phyloP scores from a whole-genome alignment of 2,888 invertebrate species.

The Sesamia inferens region DNA sequence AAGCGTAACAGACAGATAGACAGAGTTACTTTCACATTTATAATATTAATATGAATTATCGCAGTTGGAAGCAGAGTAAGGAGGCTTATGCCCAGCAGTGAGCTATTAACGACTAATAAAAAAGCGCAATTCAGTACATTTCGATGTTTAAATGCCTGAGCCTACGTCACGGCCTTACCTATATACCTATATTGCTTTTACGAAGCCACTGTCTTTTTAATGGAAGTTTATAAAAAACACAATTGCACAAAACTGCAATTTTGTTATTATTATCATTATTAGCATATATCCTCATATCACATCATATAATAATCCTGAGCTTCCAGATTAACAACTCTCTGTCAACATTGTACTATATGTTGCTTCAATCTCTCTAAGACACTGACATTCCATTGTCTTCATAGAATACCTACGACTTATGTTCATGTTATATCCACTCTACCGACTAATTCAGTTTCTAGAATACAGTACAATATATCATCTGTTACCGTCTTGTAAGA shows the following conservation, averaged over 20 bases:
- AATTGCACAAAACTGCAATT: neutral
- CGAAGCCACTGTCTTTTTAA: neutral
- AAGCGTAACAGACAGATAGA: no score
- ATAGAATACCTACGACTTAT: neutral
- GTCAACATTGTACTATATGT: neutral
- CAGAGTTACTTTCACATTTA: no score
- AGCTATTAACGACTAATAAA: no score
- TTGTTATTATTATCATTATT: neutral
- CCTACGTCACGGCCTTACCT: no score
- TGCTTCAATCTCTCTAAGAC: neutral
- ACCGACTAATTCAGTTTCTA: slow-evolving; percentile 10
- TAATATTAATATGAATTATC: no score
- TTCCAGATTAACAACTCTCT: neutral
- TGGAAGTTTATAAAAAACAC: neutral
- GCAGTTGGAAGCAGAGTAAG: no score
- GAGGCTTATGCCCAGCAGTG: no score
- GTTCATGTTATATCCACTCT: neutral
- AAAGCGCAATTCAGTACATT: no score
- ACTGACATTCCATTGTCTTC: neutral
- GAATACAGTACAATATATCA: slow-evolving; percentile 14
- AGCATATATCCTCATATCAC: neutral
- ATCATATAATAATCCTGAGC: neutral
- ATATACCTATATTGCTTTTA: neutral
- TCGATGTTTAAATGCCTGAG: no score
- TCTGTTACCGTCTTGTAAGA: slow-evolving; percentile 29